These are phyloP conservation scores for Ceratosolen fusciceps DNA, from an alignment of 1,140 invertebrate genomes.

Conservation along the genomic window DNA sequence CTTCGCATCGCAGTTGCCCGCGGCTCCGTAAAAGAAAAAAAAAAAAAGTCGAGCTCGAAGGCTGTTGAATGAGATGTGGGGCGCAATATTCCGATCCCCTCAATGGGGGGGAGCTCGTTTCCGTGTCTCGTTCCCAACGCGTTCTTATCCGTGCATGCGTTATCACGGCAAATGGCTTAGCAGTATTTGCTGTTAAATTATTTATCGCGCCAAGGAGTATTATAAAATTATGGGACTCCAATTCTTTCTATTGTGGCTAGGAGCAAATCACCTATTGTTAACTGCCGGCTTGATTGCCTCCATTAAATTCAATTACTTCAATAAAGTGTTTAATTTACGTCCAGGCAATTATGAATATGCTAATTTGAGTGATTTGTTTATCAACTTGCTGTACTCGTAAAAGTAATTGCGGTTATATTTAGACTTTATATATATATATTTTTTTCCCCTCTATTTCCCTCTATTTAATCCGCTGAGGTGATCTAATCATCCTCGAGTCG, in stretches of 20 bases:
- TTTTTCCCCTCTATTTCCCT: too few relatives aligned
- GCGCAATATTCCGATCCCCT: neutral
- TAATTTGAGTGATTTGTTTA: too few relatives aligned
- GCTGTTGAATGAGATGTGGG: neutral
- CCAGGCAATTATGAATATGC: too few relatives aligned
- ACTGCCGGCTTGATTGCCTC: neutral
- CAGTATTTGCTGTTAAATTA: neutral
- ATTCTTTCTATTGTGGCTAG: neutral
- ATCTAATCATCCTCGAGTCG: too few relatives aligned
- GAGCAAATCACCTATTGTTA: neutral
- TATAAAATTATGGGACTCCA: conserved; percentile 8
- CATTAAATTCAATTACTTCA: neutral
- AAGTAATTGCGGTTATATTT: too few relatives aligned
- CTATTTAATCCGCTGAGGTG: too few relatives aligned
- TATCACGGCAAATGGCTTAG: neutral
- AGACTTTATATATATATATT: too few relatives aligned
- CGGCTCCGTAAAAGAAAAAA: neutral
- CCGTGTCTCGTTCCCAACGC: neutral
- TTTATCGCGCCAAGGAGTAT: neutral
- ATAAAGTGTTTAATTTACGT: neutral
- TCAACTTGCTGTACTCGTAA: too few relatives aligned
- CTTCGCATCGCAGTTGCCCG: too few relatives aligned
- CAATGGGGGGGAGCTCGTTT: neutral
- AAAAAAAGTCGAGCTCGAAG: conserved; percentile 1
- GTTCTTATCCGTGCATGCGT: neutral